phyloP scores from a whole-genome alignment of 2,113 vertebrate species.

The Protobothrops mucrosquamatus region DNA sequence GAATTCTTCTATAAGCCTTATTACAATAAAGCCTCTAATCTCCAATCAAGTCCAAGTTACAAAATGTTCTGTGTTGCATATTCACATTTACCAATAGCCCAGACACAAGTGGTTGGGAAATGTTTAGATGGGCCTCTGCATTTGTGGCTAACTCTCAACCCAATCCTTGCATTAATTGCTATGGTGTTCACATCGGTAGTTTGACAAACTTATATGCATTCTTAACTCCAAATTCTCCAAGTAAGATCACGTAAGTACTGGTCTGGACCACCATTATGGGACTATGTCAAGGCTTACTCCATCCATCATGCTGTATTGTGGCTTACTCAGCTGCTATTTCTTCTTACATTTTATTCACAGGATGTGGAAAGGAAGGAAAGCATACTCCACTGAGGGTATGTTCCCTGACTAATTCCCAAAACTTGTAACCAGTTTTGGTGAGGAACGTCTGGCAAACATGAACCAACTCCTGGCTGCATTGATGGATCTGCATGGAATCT shows the following conservation, averaged over 20 bases:
- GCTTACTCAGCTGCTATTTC: background rate
- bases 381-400: background rate
- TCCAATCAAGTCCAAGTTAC: conserved; percentile 22
- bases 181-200: background rate
- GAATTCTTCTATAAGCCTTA: conserved; percentile 42
- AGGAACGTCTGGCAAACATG: background rate
- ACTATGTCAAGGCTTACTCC: background rate
- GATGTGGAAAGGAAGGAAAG: background rate
- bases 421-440: background rate
- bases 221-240: background rate
- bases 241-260: background rate
- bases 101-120: background rate
- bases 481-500: background rate
- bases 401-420: background rate
- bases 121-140: background rate
- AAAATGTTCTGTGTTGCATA: conserved; percentile 25
- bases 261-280: background rate
- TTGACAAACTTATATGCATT: background rate
- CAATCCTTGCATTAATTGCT: background rate
- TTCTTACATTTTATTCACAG: background rate
- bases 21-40: background rate
- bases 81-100: background rate
- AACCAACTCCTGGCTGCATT: background rate
- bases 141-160: background rate
- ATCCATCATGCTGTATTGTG: background rate